Base-by-base conservation (phyloP, 1,140 invertebrate genomes). In the Pomacea maculata region DNA sequence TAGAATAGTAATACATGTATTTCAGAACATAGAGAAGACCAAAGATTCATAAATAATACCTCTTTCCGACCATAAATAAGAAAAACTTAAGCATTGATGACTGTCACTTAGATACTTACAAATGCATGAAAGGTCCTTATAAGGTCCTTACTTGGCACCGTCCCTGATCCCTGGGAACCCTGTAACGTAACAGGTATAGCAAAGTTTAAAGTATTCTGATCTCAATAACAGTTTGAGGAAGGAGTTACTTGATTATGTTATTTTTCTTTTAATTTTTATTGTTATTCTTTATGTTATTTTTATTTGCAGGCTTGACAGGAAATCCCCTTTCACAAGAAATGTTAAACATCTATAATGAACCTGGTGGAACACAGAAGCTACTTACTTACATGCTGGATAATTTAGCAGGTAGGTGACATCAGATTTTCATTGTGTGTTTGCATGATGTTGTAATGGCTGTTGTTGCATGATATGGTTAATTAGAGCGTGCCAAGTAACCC, bases 301-400 rank as follows among this genome's bases (percentile, higher is more conserved):
- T 64, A 34, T 29, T 83, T 83, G 92, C 96, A 87, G 97, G 96
- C 85, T 93, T 99, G 85, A 95, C 96, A 88, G 97, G 97, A 19
- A 99, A 99, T 94, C 98, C 98, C 73, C 93, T 99, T 70, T 95
- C 95, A 86, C 96, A 96, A 90, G 98, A 99, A 88, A 95, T 98
- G 89, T 93, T 97, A 91, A 94, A 95, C 75, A 93, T 99, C 64
- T 99, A 98, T 91, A 95, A 95, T 88, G 97, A 98, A 92, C 94
- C 94, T 84, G 97, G 97, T 90, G 98, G 98, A 70, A 97, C 96
- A 63, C 94, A 95, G 87, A 99, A 98, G 92, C 94, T 99, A 90
- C 93, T 99, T 45, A 95, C 96, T 45, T 97, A 95, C 91, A 95
- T 99, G 93, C 93, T 99, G 90, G 97, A 93, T 82, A 96, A 96